Percentiles rank a stretch among this genome's conserved stretches.
Evolutionary conservation across 2,888 invertebrate species (phyloP).

Genomic region (Campoplex nolae): DNA sequence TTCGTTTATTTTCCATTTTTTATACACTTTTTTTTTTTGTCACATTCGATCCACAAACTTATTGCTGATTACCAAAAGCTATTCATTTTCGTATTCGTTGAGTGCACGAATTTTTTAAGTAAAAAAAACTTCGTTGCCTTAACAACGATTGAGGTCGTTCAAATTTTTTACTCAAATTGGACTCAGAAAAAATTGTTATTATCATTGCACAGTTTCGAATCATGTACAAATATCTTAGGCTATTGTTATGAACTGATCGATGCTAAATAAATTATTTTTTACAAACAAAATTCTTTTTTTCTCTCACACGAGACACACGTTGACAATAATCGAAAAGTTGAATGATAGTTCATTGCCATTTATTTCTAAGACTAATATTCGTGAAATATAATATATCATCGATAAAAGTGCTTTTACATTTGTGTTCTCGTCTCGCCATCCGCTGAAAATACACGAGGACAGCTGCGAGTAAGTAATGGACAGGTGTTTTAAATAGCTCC

Average conservation of each 20-base stretch:
- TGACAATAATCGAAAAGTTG: neutral
- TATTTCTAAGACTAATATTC: neutral
- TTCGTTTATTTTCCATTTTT: neutral
- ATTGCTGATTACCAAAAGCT: neutral
- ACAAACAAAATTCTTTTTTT: neutral
- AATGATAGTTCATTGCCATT: neutral
- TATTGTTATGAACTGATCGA: neutral
- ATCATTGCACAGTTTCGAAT: neutral
- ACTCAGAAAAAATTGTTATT: neutral
- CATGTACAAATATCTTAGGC: neutral
- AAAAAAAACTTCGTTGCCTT: neutral
- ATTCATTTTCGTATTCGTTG: neutral
- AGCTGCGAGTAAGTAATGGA: slow-evolving; percentile 52
- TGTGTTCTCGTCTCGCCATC: slow-evolving; percentile 1
- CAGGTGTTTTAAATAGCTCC: slow-evolving; percentile 66
- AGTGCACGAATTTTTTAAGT: neutral
- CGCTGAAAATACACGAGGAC: slow-evolving; percentile 36
- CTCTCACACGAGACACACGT: neutral
- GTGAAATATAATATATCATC: neutral
- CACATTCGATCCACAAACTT: neutral
- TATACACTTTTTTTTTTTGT: neutral
- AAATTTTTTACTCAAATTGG: neutral
- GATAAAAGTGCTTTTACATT: neutral
- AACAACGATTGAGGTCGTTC: neutral
- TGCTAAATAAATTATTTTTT: slow-evolving; percentile 13